phyloP scores from a whole-genome alignment of 1,140 invertebrate species.

The Lepidurus arcticus region DNA sequence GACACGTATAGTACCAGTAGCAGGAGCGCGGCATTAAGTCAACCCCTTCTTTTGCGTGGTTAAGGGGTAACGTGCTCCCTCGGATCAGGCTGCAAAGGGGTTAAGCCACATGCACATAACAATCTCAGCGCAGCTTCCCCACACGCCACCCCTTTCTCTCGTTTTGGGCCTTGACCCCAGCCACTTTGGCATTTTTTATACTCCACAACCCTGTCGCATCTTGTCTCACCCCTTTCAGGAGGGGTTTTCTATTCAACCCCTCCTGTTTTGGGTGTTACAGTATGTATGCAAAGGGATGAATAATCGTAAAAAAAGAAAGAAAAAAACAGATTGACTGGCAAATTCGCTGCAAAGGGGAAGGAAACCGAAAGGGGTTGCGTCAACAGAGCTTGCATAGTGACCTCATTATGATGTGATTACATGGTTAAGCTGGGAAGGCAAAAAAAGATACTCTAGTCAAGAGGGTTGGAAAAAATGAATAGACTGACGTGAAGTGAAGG shows the following conservation, averaged over 20 bases:
- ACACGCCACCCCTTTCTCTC: conserved; percentile 1
- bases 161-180: conserved; percentile 10
- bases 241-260: not conserved
- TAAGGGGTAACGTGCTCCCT: conserved; percentile 10
- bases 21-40: not conserved
- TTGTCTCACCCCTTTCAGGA: not conserved
- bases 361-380: not conserved
- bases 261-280: conserved; percentile 13
- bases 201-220: conserved; percentile 8
- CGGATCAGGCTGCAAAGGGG: conserved; percentile 2
- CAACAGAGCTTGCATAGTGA: conserved; percentile 1
- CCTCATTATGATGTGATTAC: conserved; percentile 22
- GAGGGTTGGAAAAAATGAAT: conserved; percentile 10
- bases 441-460: not conserved
- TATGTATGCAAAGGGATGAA: not conserved
- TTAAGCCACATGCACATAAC: conserved; percentile 22
- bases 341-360: not conserved
- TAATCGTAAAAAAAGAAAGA: not conserved
- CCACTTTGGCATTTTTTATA: not conserved
- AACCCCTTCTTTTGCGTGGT: not conserved
- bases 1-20: not conserved
- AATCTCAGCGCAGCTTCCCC: not conserved
- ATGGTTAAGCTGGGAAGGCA: not conserved
- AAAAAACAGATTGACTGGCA: conserved; percentile 19
- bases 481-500: not conserved